Percentiles rank a stretch among this genome's conserved stretches.
Evolutionary conservation across 92 coral and sea anemone genomes (phyloP).

Genomic region (Zoanthus sociatus): DNA sequence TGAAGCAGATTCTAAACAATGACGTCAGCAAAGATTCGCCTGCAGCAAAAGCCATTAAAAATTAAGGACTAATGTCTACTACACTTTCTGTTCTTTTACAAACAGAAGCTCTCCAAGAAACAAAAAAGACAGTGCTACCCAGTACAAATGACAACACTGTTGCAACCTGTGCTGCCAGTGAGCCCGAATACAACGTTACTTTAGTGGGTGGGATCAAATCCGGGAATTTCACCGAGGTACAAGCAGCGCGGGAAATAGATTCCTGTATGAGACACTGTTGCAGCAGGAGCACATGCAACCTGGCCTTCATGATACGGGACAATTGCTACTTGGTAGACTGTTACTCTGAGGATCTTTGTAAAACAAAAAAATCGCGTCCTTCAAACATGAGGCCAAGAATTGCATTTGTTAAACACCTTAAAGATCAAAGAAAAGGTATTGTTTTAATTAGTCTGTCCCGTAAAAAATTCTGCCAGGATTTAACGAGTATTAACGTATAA

Average conservation of each 20-base stretch:
- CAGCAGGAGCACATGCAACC: constrained; percentile 77
- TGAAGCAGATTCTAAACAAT: too few species aligned
- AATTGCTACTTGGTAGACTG: constrained; percentile 93
- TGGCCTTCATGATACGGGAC: constrained; percentile 96
- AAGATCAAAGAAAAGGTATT: constrained; percentile 47
- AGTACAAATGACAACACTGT: constrained; percentile 42
- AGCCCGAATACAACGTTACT: constrained; percentile 86
- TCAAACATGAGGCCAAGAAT: constrained; percentile 85
- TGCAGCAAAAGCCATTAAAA: too few species aligned
- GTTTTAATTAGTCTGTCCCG: too few species aligned
- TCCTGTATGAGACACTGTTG: constrained; percentile 93
- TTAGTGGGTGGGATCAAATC: constrained; percentile 84
- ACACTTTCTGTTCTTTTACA: background rate
- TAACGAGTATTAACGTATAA: too few species aligned
- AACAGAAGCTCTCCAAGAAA: constrained; percentile 51
- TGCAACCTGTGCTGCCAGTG: constrained; percentile 78
- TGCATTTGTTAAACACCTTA: constrained; percentile 73
- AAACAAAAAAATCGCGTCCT: constrained; percentile 83
- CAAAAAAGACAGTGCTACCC: constrained; percentile 71
- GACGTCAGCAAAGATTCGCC: too few species aligned
- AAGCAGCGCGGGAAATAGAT: constrained; percentile 75
- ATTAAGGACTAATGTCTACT: background rate
- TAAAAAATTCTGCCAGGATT: too few species aligned
- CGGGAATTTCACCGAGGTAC: constrained; percentile 86
- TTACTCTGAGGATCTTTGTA: constrained; percentile 68